Evolutionary conservation across 1,140 invertebrate species (phyloP), one percentile per base, ranked within the genome.

Genomic region (Octopus bimaculoides): DNA sequence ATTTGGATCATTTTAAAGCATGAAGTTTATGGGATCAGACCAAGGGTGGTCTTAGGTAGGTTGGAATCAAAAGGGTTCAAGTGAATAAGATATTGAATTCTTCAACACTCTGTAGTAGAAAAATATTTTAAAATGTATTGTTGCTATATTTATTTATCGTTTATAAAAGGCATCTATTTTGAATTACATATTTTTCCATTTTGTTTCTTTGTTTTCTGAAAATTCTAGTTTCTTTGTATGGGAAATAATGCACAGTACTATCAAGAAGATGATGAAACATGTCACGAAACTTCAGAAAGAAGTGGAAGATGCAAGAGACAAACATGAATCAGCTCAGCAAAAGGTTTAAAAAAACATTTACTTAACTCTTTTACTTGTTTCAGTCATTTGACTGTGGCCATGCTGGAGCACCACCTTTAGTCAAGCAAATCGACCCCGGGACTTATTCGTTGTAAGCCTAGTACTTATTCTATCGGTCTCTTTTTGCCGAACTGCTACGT

Each of bases 181-280:
- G 54, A 17, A 41, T 8, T 41, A 20, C 5, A 26, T 12, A 26
- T 53, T 17, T 78, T 78, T 75, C 41, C 3, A 12, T 52, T 77
- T 20, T 80, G 12, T 5, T 71, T 14, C 26, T 8, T 54, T 78
- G n/a, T 78, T 77, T 78, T 41, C 26, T 41, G 26, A 41, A 41
- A 0, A 41, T 41, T 88, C 53, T 81, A 94, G 93, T 85, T 93
- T 95, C 84, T 98, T 97, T 88, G 93, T 98, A n/a, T 99, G 97
- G 97, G 97, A 99, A 91, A 96, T 99, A 78, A 91, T 99, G 14
- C 97, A 99, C 90, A 91, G 97, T 75, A 98, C 97, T 1, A 98
- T 99, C 81, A 94, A 96, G 83, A 98, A 98, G 91, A 98, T 98
- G 94, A 89, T 87, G 86, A 97, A 96, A 88, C 96, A 98, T 87